phyloP scores from a whole-genome alignment of 2,888 invertebrate species.

The Pegoplata infirma region DNA sequence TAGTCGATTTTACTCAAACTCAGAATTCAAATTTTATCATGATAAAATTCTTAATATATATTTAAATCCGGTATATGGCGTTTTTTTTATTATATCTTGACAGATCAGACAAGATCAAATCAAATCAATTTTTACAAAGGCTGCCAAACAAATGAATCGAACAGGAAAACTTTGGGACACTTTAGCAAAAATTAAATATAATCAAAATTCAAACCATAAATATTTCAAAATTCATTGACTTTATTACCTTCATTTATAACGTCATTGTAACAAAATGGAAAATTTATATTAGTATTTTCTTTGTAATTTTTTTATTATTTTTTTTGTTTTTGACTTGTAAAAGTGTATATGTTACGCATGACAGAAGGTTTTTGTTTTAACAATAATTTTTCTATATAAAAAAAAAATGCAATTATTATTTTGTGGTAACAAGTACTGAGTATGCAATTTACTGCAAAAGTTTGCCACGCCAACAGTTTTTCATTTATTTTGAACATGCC shows the following conservation, averaged over 20 bases:
- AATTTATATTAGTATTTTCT: background rate
- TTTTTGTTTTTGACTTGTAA: constrained; percentile 6
- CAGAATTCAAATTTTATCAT: too few relatives aligned
- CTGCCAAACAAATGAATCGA: too few relatives aligned
- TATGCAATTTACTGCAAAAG: background rate
- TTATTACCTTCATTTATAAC: constrained; percentile 27
- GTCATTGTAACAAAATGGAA: constrained; percentile 28
- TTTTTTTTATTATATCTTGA: too few relatives aligned
- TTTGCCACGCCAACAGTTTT: background rate
- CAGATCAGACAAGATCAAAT: too few relatives aligned
- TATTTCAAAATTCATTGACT: constrained; percentile 25
- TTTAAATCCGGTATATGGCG: too few relatives aligned
- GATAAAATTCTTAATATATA: too few relatives aligned
- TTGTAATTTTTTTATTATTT: background rate
- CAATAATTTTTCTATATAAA: constrained; percentile 22
- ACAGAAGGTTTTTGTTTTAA: constrained; percentile 57
- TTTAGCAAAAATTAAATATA: too few relatives aligned
- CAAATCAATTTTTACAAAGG: too few relatives aligned
- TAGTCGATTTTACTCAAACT: too few relatives aligned
- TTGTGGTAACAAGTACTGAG: constrained; percentile 25
- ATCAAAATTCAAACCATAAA: background rate
- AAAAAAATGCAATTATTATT: constrained; percentile 43
- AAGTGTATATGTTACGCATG: constrained; percentile 53
- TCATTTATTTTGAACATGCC: background rate
- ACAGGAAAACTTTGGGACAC: too few relatives aligned